Conservation (phyloP, 1,140 invertebrate species). For the Drosophila novamexicana region DNA sequence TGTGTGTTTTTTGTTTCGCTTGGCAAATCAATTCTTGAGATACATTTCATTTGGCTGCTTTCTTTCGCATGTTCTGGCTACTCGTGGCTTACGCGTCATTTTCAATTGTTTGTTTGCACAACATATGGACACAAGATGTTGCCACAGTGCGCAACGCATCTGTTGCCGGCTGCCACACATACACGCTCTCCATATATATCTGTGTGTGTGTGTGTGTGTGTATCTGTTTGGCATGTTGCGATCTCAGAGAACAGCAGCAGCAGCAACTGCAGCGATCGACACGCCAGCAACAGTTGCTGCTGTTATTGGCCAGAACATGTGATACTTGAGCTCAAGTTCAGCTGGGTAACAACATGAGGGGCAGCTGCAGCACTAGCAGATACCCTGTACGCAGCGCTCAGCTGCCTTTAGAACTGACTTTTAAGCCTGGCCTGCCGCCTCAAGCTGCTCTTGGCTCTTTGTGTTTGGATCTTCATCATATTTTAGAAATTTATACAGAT, state of each 20-base stretch:
- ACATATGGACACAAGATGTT: slow-evolving; percentile 79
- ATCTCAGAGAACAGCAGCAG: slow-evolving; percentile 30
- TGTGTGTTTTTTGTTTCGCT: slow-evolving; percentile 27
- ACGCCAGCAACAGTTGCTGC: slow-evolving; percentile 20
- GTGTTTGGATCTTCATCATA: no score
- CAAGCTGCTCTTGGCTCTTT: no score
- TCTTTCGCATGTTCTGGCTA: slow-evolving; percentile 19
- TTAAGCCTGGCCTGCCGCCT: no score
- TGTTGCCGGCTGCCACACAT: slow-evolving; percentile 31
- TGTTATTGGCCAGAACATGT: slow-evolving; percentile 20
- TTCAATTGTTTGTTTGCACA: slow-evolving; percentile 76
- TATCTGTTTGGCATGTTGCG: slow-evolving; percentile 5
- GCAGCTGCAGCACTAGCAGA: not conserved
- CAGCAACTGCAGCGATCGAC: slow-evolving; percentile 40
- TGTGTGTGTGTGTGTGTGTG: not conserved
- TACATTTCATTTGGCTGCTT: slow-evolving; percentile 59
- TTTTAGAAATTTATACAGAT: no score
- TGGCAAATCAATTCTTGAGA: slow-evolving; percentile 58
- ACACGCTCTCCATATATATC: not conserved
- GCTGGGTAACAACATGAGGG: not conserved
- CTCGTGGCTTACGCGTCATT: slow-evolving; percentile 22
- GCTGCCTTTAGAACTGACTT: no score
- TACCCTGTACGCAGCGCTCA: no score
- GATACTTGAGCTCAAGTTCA: slow-evolving; percentile 40
- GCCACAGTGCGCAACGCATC: slow-evolving; percentile 63